Conservation (phyloP, 1,140 invertebrate genomes). For the Acromyrmex charruanus region DNA sequence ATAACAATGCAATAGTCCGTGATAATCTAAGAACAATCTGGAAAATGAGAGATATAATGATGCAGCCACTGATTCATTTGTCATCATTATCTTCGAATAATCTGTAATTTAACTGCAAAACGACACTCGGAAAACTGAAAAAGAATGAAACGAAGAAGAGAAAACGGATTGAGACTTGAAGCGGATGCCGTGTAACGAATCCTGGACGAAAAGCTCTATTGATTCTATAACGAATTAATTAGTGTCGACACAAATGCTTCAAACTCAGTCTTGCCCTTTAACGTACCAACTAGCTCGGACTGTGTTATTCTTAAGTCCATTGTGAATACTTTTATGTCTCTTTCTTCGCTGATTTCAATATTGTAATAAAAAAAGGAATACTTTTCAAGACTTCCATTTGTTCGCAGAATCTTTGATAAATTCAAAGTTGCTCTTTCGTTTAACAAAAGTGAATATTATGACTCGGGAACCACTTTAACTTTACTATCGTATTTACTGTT, state of each 20-base stretch:
- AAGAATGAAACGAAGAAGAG: slow-evolving; percentile 51
- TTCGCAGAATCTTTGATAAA: neutral
- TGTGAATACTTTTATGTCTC: slow-evolving; percentile 1
- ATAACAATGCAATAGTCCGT: neutral
- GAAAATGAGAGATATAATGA: slow-evolving; percentile 24
- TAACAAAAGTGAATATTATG: slow-evolving; percentile 11
- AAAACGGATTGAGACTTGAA: slow-evolving; percentile 66
- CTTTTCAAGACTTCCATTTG: neutral
- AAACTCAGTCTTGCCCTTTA: slow-evolving; percentile 39
- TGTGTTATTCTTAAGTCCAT: slow-evolving; percentile 43
- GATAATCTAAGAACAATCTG: slow-evolving; percentile 19
- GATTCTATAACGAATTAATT: slow-evolving; percentile 75
- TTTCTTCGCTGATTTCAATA: neutral
- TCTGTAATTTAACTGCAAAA: slow-evolving; percentile 56
- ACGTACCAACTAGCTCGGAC: neutral
- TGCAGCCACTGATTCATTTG: slow-evolving; percentile 39
- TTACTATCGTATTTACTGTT: neutral
- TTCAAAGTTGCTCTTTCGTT: neutral
- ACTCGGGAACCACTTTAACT: neutral
- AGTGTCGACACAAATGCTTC: slow-evolving; percentile 30
- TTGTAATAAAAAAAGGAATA: neutral
- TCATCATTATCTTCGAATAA: slow-evolving; percentile 45
- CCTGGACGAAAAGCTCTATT: slow-evolving; percentile 34
- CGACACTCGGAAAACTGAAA: slow-evolving; percentile 24
- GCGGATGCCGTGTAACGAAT: slow-evolving; percentile 40